Conservation (phyloP, 2,113 vertebrate species). For the Cyanoramphus novaezelandiae region DNA sequence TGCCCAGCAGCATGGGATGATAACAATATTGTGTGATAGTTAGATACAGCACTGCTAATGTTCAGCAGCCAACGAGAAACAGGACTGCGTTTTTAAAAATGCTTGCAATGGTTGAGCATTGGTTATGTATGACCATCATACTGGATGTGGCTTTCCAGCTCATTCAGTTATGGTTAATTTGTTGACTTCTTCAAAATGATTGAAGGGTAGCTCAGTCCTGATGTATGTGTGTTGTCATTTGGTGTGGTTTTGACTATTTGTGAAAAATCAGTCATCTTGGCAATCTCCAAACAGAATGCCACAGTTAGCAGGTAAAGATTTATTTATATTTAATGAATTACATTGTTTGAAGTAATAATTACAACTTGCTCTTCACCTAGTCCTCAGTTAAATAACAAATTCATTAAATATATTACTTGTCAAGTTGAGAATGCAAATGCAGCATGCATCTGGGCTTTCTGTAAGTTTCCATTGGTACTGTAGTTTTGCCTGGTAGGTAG, state of each 20-base stretch:
- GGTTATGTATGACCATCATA: background rate
- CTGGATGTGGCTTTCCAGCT: background rate
- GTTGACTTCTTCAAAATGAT: background rate
- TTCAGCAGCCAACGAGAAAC: background rate
- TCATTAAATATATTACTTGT: background rate
- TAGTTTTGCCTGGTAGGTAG: background rate
- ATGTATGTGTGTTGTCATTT: background rate
- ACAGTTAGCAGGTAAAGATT: background rate
- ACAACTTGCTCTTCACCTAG: background rate
- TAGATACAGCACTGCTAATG: background rate
- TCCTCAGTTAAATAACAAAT: background rate
- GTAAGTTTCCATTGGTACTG: background rate
- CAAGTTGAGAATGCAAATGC: background rate
- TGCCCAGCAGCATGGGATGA: background rate
- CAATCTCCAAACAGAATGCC: background rate
- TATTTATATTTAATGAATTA: background rate
- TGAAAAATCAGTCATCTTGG: background rate
- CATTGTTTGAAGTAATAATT: background rate
- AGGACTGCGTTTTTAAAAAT: background rate
- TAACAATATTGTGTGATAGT: background rate
- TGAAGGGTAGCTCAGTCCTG: background rate
- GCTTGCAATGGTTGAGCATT: background rate
- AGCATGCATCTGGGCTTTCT: background rate
- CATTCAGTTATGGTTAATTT: background rate
- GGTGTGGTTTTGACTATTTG: background rate